phyloP scores from a whole-genome alignment of 2,797 vertebrate genomes.

The Macropodus opercularis region DNA sequence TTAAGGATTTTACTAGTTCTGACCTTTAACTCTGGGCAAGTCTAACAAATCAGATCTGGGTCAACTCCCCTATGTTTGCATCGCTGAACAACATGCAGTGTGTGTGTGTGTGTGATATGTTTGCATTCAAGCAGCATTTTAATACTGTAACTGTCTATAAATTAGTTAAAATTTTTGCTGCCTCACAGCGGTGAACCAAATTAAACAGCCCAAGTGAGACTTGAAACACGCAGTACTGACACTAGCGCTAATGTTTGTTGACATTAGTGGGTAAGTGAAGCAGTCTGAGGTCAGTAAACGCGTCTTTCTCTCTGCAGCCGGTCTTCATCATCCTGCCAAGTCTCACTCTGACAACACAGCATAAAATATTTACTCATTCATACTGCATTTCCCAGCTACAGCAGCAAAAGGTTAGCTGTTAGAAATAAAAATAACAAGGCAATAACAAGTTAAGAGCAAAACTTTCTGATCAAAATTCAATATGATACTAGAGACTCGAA shows the following conservation, averaged over 20 bases:
- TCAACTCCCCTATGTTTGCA: background rate
- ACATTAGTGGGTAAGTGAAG: conserved; percentile 13
- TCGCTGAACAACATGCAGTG: too few species aligned
- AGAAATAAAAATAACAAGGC: background rate
- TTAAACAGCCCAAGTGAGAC: background rate
- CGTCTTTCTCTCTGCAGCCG: conserved; percentile 20
- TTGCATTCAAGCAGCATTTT: too few species aligned
- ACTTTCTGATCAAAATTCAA: too few species aligned
- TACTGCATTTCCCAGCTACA: conserved; percentile 15
- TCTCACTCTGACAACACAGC: conserved; percentile 36
- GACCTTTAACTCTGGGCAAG: conserved; percentile 1
- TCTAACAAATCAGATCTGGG: conserved; percentile 17
- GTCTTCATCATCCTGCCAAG: conserved; percentile 27
- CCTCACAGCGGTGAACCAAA: background rate
- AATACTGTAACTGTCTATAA: too few species aligned
- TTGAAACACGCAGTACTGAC: conserved; percentile 8
- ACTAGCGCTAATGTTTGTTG: conserved; percentile 14
- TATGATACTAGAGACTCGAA: too few species aligned
- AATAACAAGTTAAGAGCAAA: background rate
- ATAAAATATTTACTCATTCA: conserved; percentile 31
- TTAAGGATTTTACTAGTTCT: conserved; percentile 20
- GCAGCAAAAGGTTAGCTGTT: background rate
- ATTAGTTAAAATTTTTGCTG: too few species aligned
- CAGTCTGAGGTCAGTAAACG: conserved; percentile 20
- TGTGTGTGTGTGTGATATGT: too few species aligned